Base-by-base conservation (phyloP, 2,113 vertebrate genomes). In the Scophthalmus maximus region DNA sequence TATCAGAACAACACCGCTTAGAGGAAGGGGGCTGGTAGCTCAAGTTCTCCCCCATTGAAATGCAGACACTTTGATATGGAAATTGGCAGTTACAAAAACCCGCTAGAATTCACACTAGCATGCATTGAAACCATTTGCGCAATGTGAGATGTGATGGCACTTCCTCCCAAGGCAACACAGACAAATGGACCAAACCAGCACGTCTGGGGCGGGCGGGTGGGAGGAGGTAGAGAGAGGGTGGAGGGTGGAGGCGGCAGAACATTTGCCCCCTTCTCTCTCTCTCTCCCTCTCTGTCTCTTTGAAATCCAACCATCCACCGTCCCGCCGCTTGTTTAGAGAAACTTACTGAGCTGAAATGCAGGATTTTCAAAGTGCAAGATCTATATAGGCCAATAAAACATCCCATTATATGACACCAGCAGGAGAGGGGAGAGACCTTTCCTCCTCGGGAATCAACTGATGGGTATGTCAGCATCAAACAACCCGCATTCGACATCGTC, bases 21-120 rank as follows among this genome's bases (percentile, higher is more conserved):
- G 88, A 86, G 78, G 76, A 84, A 83, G 84, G 89, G 84, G 83
- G 85, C 87, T 91, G 91, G 88, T 81, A 89, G 86, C 89, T 90
- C 85, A 88, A 89, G 86, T 92, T 92, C 82, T 90, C 84, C 77
- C 46, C 88, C 55, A 90, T 93, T 93, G 89, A 93, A 89, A 93
- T 91, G 87, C 89, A 85, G 82, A 87, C 90, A 93, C 93, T 93
- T 93, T 93, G 92, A 93, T 91, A 93, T 93, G 92, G 87, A 93
- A 93, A 93, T 93, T 84, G 67, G 68, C 65, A 84, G 87, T 84
- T 89, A 87, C 85, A 91, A 91, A 92, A 91, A 91, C 64, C 85
- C 42, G 88, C 86, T 77, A 91, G 88, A 91, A 93, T 90, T 92
- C 91, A 91, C 91, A 93, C 90, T 82, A 73, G 88, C 69, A 42